These are phyloP conservation scores for Agraylea sexmaculata DNA, from an alignment of 1,140 invertebrate genomes.

Conservation along the genomic window DNA sequence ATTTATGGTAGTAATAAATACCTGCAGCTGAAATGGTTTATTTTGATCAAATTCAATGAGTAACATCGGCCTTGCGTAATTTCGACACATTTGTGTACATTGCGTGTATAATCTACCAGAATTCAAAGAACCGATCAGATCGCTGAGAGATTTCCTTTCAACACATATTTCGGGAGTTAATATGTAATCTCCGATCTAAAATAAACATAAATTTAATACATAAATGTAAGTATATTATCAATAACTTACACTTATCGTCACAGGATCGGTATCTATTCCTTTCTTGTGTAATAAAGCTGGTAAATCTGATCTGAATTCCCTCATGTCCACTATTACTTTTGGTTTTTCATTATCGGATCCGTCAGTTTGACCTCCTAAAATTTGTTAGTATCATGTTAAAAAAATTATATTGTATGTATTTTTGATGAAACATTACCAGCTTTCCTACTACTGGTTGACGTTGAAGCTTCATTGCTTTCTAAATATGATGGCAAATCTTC, in stretches of 20 bases:
- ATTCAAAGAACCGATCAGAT: conserved; percentile 92
- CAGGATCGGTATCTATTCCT: conserved; percentile 86
- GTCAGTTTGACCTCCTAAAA: conserved; percentile 31
- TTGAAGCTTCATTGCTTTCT: conserved; percentile 26
- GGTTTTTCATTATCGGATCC: conserved; percentile 30
- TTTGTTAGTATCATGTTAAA: conserved; percentile 10
- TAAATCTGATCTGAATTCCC: conserved; percentile 94
- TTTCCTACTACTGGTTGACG: conserved; percentile 47
- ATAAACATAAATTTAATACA: conserved; percentile 13
- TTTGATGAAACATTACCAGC: conserved; percentile 37
- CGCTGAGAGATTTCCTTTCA: conserved; percentile 94
- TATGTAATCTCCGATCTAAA: conserved; percentile 92
- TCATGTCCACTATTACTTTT: conserved; percentile 89
- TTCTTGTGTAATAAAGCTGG: conserved; percentile 87
- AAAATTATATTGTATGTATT: neutral
- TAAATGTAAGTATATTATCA: neutral
- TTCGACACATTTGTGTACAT: conserved; percentile 76
- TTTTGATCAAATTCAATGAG: conserved; percentile 95
- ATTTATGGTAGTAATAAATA: conserved; percentile 26
- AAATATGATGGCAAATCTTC: conserved; percentile 34
- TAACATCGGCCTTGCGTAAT: conserved; percentile 82
- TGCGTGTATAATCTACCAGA: conserved; percentile 94
- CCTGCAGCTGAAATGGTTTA: conserved; percentile 81
- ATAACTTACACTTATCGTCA: conserved; percentile 64
- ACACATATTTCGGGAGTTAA: conserved; percentile 92